Base-by-base conservation (phyloP, 2,888 invertebrate species). In the Minunthozetes semirufus region DNA sequence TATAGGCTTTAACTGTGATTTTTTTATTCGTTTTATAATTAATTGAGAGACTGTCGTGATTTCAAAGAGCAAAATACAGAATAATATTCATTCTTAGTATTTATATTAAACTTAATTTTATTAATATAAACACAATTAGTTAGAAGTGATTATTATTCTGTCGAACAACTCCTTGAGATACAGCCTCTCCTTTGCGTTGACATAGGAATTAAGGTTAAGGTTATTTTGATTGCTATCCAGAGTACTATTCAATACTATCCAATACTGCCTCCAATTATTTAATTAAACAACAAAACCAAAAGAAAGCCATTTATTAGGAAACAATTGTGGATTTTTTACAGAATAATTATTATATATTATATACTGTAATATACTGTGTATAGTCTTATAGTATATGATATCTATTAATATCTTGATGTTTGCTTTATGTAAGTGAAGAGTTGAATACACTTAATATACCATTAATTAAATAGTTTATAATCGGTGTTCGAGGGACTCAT, bases 1-100 rank as follows among this genome's bases (percentile, higher is more conserved):
- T 63, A 5, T 63, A 63, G 63, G 63, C 63, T 63, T 63, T 63
- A 63, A 38, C 63, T 63, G 63, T 63, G 63, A 63, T 63, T 63
- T 38, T 61, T 29, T 19, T 63, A 63, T 63, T 29, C 29, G 27
- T 61, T n/a, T 59, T n/a, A 9, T 63, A 27, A 27, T 29, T 63
- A 13, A 17, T n/a, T 50, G 9, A 63, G 38, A 63, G 63, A 38
- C 63, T 63, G 33, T 63, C 38, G 27, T 63, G 61, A 25, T 63
- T 63, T 63, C n/a, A 19, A 33, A 19, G 63, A 33, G 33, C 15
- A 5, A n/a, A n/a, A n/a, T 27, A 63, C 63, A 63, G 33, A 63
- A 38, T 33, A 63, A 19, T 15, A 63, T 6, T 63, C 38, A 63
- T 15, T 27, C 27, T 1, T 27, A 59, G 25, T 59, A 48, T 38